phyloP scores from a whole-genome alignment of 1,140 invertebrate species.

The Leptoteleia sp. region DNA sequence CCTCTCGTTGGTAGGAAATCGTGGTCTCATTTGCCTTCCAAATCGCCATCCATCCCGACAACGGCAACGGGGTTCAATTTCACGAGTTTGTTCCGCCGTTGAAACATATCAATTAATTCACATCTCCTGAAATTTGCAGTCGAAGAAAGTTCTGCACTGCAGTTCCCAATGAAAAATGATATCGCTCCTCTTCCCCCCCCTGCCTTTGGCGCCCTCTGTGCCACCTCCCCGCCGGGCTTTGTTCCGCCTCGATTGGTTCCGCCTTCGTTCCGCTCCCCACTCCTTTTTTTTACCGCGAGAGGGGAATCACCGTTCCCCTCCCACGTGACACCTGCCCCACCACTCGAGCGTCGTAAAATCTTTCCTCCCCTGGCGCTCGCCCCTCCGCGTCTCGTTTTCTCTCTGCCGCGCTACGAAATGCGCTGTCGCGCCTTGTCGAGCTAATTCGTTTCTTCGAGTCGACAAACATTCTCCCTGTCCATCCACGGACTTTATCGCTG shows the following conservation, averaged over 20 bases:
- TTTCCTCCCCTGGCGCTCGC: slow-evolving; percentile 15
- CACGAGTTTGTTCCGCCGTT: slow-evolving; percentile 18
- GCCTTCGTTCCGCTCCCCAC: slow-evolving; percentile 42
- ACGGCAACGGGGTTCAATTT: slow-evolving; percentile 38
- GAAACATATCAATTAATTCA: slow-evolving; percentile 63
- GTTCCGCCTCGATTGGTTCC: slow-evolving; percentile 56
- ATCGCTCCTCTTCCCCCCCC: slow-evolving; percentile 16
- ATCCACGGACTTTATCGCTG: slow-evolving; percentile 73
- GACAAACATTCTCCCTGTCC: slow-evolving; percentile 67
- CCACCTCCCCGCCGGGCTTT: background rate
- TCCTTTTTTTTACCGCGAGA: slow-evolving; percentile 2
- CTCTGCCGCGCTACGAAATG: slow-evolving; percentile 33
- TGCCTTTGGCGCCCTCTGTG: background rate
- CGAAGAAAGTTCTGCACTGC: slow-evolving; percentile 54
- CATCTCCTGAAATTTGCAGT: slow-evolving; percentile 39
- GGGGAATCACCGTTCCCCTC: slow-evolving; percentile 20
- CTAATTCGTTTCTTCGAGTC: slow-evolving; percentile 79
- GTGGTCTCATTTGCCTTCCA: too few species aligned
- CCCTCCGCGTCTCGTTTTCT: slow-evolving; percentile 62
- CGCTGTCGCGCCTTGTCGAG: slow-evolving; percentile 54
- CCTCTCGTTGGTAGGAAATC: too few species aligned
- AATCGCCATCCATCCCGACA: slow-evolving; percentile 1
- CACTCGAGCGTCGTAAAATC: slow-evolving; percentile 17
- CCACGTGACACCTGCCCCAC: slow-evolving; percentile 12
- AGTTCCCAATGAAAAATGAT: slow-evolving; percentile 56